phyloP scores from a whole-genome alignment of 2,888 invertebrate species.

The Adelphocoris suturalis region DNA sequence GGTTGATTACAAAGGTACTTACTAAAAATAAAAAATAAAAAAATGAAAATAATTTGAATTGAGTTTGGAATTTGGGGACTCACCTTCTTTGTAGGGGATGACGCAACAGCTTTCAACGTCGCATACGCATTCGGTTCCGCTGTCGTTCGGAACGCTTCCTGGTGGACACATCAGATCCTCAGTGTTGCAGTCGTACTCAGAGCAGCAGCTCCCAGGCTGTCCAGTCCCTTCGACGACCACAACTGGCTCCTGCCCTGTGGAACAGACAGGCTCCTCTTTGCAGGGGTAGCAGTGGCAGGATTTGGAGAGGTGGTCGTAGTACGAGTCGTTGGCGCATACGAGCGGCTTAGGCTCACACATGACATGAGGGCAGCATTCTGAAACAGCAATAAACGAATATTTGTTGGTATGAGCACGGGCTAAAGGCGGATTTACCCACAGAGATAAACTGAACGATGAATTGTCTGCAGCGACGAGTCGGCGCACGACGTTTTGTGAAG shows the following conservation, averaged over 20 bases:
- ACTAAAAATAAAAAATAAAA: no score
- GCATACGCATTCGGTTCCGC: background rate
- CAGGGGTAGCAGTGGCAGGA: background rate
- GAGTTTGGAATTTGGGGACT: background rate
- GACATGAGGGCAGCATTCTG: background rate
- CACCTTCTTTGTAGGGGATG: constrained; percentile 1
- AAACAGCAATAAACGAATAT: background rate
- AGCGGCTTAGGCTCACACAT: background rate
- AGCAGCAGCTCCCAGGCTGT: background rate
- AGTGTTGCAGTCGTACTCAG: background rate
- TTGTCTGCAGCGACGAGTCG: no score
- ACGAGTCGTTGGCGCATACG: background rate
- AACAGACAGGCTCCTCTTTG: background rate
- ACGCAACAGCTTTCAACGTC: background rate
- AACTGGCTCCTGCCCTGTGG: background rate
- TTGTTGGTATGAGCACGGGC: no score
- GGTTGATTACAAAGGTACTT: no score
- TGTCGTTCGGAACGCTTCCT: background rate
- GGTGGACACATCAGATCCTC: background rate
- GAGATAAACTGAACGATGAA: no score
- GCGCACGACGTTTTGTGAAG: no score
- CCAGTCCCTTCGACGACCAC: background rate
- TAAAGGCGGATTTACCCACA: no score
- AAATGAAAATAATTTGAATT: no score
- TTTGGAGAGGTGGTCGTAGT: background rate